phyloP scores from a whole-genome alignment of 2,113 vertebrate genomes.

The Polyodon spathula region DNA sequence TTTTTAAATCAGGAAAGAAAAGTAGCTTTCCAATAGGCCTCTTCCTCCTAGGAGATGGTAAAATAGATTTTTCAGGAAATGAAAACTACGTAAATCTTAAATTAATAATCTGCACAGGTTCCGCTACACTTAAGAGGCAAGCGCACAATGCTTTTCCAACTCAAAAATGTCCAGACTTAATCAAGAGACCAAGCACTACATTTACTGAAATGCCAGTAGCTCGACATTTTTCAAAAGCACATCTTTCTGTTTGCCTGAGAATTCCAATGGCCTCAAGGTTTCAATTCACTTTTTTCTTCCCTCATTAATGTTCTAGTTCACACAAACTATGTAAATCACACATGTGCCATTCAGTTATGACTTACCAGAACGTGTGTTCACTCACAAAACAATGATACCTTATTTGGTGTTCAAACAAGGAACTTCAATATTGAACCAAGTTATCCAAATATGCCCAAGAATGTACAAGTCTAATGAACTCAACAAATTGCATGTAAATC shows the following conservation, averaged over 20 bases:
- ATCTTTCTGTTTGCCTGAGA: background rate
- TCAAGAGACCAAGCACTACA: no score
- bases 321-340: conserved; percentile 1
- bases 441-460: no score
- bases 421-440: no score
- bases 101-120: background rate
- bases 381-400: no score
- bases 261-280: conserved; percentile 6
- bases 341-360: conserved; percentile 5
- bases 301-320: background rate
- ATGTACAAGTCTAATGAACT: no score
- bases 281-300: conserved; percentile 4
- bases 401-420: no score
- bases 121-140: no score
- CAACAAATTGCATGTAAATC: no score
- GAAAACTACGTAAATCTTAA: background rate
- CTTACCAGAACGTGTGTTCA: background rate
- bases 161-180: no score
- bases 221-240: background rate
- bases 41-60: background rate
- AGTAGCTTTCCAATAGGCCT: background rate
- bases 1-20: background rate
- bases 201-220: conserved; percentile 11
- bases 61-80: conserved; percentile 3
- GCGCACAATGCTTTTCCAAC: background rate